Evolutionary conservation across 2,113 vertebrate genomes (phyloP), one percentile per base, ranked within the genome.

Genomic region (Paedocypris sp.): DNA sequence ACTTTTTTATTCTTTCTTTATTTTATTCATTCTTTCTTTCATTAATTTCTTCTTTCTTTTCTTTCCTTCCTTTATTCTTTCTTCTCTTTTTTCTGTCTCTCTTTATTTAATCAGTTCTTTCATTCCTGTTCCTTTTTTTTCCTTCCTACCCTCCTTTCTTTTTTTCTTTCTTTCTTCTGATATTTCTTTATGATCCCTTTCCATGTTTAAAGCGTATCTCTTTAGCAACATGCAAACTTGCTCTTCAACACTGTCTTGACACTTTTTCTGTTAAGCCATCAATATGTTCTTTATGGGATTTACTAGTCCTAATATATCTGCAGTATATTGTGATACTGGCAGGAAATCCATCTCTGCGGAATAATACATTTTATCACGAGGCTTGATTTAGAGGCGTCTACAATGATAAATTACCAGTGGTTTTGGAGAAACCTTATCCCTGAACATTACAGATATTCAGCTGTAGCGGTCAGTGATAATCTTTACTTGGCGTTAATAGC

Each of bases 81-180:
- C 28, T 39, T 26, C 16, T 23, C 10, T 25, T 10, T 26, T 50
- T 28, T 31, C 10, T 49, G 9, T 50, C 47, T 50, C 19, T 23
- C 46, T 49, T 29, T 49, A n/a, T n/a, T n/a, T n/a, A n/a, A n/a
- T n/a, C n/a, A n/a, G n/a, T n/a, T n/a, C n/a, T n/a, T n/a, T n/a
- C n/a, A n/a, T n/a, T n/a, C n/a, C n/a, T n/a, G n/a, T n/a, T n/a
- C 12, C 28, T 7, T n/a, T 13, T 22, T 13, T 49, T 28, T 49
- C 36, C 9, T 47, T 47, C 4, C n/a, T 47, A n/a, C 25, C n/a
- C 25, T 28, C 16, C 4, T 47, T 25, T 16, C 22, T 2, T 43
- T 16, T 5, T 20, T 22, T 39, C 15, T 32, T 32, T n/a, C 16
- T 58, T 60, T 63, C 78, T 78, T 73, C 63, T 74, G 79, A 77